Evolutionary conservation across 1,140 invertebrate genomes (phyloP), one percentile per base, ranked within the genome.

Genomic region (Drosophila pruinosa): DNA sequence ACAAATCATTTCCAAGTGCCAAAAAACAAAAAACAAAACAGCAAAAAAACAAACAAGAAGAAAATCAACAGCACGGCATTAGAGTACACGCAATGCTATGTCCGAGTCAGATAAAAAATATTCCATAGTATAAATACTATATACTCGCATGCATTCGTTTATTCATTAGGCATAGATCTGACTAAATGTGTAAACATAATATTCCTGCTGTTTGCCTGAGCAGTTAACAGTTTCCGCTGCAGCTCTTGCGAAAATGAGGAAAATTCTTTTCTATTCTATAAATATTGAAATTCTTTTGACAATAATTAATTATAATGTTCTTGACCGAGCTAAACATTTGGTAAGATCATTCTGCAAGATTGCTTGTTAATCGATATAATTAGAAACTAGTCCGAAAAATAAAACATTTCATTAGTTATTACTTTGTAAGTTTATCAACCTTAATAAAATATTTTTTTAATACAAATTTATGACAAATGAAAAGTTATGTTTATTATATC

Each of bases 1-100:
- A 88, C 82, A 86, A 86, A 88, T 86, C 82, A 86, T 86, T 88
- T 78, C 57, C 70, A 86, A 86, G 82, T 86, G 81, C 82, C 79
- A 75, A 72, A 72, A 80, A 61, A 63, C 15, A 39, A 43, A 12
- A 10, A 10, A 41, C 10, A 8, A 38, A 43, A 53, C 22, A 41
- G 45, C 26, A 43, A 43, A 56, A 57, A 76, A 58, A 68, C 61
- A 77, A 67, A 70, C 47, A 63, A 63, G 15, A 63, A 63, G 15
- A 50, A 61, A 54, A 61, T 50, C 50, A 52, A 19, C 45, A 50
- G 21, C 43, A 56, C 62, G 48, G 59, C 79, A 78, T 82, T 82
- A 82, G 64, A 82, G 50, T 45, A 28, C 69, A 82, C 62, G 72
- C 79, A 75, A 79, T 39, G 17, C 62, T 67, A 47, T 63, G 63